phyloP scores from a whole-genome alignment of 1,140 invertebrate species.

The Wasmannia auropunctata region DNA sequence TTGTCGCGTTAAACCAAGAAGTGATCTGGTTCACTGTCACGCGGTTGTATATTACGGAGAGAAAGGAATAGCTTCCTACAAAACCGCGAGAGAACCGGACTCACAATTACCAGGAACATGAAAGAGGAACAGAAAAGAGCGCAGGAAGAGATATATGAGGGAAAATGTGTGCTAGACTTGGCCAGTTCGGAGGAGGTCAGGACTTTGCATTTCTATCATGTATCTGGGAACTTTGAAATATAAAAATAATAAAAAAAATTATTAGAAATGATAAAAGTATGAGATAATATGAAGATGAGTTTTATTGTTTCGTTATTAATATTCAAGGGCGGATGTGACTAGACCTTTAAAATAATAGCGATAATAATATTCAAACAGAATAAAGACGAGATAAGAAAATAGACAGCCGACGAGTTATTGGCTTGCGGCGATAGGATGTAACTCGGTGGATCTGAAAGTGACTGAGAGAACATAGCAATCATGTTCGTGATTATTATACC shows the following conservation, averaged over 20 bases:
- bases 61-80: neutral
- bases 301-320: neutral
- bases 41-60: neutral
- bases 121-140: neutral
- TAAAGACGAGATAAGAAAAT: neutral
- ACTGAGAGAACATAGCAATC: neutral
- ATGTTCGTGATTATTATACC: slow-evolving; percentile 1
- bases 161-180: neutral
- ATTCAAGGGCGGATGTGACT: neutral
- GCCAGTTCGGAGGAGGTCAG: too few species aligned
- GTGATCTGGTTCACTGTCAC: slow-evolving; percentile 42
- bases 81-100: neutral
- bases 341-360: neutral
- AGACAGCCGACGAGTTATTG: neutral
- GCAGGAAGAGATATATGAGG: neutral
- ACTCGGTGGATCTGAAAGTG: slow-evolving; percentile 14
- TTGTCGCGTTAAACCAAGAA: slow-evolving; percentile 22
- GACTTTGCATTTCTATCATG: too few species aligned
- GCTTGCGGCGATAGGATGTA: neutral
- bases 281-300: neutral
- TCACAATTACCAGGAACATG: neutral
- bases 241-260: neutral
- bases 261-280: neutral
- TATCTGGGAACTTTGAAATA: neutral
- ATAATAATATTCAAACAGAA: neutral